Conservation (phyloP, 2,888 invertebrate species). For the Patella pellucida region DNA sequence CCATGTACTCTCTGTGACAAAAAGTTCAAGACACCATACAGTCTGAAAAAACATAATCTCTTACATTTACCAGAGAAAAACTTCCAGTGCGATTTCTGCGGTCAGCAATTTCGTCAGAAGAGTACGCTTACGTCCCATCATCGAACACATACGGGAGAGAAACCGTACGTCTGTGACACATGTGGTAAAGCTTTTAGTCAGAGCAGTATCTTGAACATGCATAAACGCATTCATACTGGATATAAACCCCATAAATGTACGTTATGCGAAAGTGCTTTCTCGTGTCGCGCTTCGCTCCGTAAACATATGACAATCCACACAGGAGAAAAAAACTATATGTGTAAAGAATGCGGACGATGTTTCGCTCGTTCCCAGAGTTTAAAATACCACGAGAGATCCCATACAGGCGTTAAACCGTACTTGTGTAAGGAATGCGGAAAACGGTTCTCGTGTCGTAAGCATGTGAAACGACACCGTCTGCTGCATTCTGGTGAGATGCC, state of each 20-base stretch:
- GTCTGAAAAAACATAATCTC: not conserved
- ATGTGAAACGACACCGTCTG: slow-evolving; percentile 7
- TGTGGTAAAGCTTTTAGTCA: slow-evolving; percentile 6
- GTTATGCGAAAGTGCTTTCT: slow-evolving; percentile 4
- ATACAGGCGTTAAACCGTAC: slow-evolving; percentile 6
- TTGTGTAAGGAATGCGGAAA: slow-evolving; percentile 9
- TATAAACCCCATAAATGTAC: slow-evolving; percentile 13
- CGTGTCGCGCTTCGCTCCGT: not conserved
- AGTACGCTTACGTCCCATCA: not conserved
- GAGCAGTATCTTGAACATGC: not conserved
- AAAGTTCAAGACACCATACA: not conserved
- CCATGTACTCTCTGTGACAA: slow-evolving; percentile 4
- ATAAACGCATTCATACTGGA: slow-evolving; percentile 1
- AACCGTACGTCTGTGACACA: not conserved
- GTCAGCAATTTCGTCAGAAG: slow-evolving; percentile 8
- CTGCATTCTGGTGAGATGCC: not conserved
- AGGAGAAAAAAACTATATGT: slow-evolving; percentile 12
- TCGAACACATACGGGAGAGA: slow-evolving; percentile 3
- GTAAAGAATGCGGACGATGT: not conserved
- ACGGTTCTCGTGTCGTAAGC: not conserved
- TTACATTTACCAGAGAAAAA: not conserved
- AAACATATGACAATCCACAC: slow-evolving; percentile 12
- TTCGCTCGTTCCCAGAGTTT: slow-evolving; percentile 8
- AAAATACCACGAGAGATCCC: slow-evolving; percentile 2
- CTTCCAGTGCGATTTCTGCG: slow-evolving; percentile 2